These are phyloP conservation scores for Oreortyx pictus DNA, from an alignment of 2,797 vertebrate genomes.

Conservation along the genomic window DNA sequence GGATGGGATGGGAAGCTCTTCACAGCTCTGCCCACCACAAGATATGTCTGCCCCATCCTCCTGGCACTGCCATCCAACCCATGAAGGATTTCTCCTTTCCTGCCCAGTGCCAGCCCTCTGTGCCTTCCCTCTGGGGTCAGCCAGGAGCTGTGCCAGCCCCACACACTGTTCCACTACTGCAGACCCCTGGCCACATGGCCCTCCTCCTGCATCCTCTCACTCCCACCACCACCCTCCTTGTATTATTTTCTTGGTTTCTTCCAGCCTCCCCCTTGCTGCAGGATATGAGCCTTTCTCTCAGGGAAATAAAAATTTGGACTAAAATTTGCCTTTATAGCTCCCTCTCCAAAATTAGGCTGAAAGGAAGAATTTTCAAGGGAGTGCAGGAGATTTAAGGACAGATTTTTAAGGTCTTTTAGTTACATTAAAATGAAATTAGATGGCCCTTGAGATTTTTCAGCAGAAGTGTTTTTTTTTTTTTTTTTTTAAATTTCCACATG, in stretches of 20 bases:
- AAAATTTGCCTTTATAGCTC: conserved; percentile 25
- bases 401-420: conserved; percentile 21
- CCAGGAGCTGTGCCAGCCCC: not conserved
- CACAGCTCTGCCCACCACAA: not conserved
- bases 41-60: not conserved
- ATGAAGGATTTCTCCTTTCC: not conserved
- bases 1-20: not conserved
- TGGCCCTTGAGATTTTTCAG: not conserved
- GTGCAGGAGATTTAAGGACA: not conserved
- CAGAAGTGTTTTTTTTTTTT: not conserved
- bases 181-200: not conserved
- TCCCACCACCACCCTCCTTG: not conserved
- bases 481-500: not conserved
- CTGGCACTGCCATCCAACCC: not conserved
- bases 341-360: conserved; percentile 36
- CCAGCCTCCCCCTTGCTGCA: conserved; percentile 34
- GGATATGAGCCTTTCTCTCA: conserved; percentile 50
- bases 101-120: not conserved
- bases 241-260: rapidly evolving
- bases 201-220: not conserved
- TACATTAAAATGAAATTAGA: conserved; percentile 28
- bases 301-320: conserved; percentile 56
- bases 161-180: not conserved
- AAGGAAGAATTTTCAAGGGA: conserved; percentile 21
- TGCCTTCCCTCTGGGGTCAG: not conserved